Conservation (phyloP, 2,797 vertebrate genomes). For the Protonibea diacanthus region DNA sequence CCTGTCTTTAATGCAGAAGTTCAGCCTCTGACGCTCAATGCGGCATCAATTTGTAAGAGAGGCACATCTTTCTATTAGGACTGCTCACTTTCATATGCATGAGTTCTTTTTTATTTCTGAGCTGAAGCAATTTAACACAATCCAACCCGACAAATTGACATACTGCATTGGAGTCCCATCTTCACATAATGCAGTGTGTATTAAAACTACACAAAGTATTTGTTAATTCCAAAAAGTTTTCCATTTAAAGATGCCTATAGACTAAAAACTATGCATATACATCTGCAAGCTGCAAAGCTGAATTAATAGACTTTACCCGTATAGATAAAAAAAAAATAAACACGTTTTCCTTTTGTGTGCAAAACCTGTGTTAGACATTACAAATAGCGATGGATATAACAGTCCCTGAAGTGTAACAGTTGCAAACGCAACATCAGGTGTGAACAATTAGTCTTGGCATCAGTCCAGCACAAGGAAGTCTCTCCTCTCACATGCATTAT, state of each 20-base stretch:
- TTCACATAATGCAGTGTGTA: constrained; percentile 36
- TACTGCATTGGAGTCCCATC: constrained; percentile 31
- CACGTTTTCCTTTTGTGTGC: constrained; percentile 17
- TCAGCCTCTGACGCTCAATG: constrained; percentile 38
- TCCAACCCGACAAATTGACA: constrained; percentile 54
- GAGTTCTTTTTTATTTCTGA: constrained; percentile 49
- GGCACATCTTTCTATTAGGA: constrained; percentile 61
- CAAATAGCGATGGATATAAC: constrained; percentile 23
- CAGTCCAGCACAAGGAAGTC: constrained; percentile 50
- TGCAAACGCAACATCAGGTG: constrained; percentile 62
- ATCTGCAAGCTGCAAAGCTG: constrained; percentile 6
- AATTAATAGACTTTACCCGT: neutral
- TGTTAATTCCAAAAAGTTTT: constrained; percentile 22
- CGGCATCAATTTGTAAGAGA: constrained; percentile 62
- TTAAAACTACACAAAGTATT: constrained; percentile 36
- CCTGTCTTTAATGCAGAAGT: constrained; percentile 42
- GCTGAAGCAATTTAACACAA: constrained; percentile 70
- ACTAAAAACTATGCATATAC: neutral
- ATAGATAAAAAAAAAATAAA: neutral
- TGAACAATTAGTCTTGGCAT: constrained; percentile 70
- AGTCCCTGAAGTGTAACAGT: constrained; percentile 31
- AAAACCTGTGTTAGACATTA: constrained; percentile 11
- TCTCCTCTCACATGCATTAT: constrained; percentile 60
- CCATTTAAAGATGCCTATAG: neutral
- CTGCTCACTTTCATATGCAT: constrained; percentile 69